Base-by-base conservation (phyloP, 1,140 invertebrate genomes). In the Tenebrio molitor region DNA sequence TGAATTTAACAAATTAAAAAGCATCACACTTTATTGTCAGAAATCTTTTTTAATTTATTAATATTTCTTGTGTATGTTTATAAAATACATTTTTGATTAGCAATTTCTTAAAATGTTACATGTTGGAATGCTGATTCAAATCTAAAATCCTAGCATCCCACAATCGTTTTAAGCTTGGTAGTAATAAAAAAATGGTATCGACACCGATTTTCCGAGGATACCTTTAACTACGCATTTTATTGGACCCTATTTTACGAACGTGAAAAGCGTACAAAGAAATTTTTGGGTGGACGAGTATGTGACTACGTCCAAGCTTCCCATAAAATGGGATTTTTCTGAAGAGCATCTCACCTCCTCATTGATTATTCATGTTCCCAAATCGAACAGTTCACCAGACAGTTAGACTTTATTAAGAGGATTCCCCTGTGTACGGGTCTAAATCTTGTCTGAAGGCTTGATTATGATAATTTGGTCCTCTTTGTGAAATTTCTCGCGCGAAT, bases 401-500 rank as follows among this genome's bases (percentile, higher is more conserved):
- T 16, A 7, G 17, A 23, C 1, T 53, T 25, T 53, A 53, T 53
- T 19, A 53, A 53, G 46, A 53, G 46, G 10, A 46, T 53, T 53
- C 46, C 46, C 46, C 16, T 53, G 17, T 8, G 12, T 12, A 39
- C 12, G 36, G 4, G 36, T 12, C 36, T 7, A 39, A n/a, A n/a
- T n/a, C 12, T 39, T 39, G 2, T 7, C 46, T 25, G n/a, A 53
- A 53, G 16, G n/a, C 4, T 53, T 53, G 46, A 53, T 53, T 19
- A 53, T 17, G n/a, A 16, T 53, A n/a, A 53, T 53, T 53, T 53
- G 46, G 46, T 16, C 42, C 2, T 7, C 46, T 53, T 53, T 53
- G 46, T 53, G 46, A 8, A 15, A 23, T 53, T 53, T 53, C 21
- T 8, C 46, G 17, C 17, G 17, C 21, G 19, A 53, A 23, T 53